Evolutionary conservation across 2,113 vertebrate species (phyloP).

Genomic region (Columbina picui): DNA sequence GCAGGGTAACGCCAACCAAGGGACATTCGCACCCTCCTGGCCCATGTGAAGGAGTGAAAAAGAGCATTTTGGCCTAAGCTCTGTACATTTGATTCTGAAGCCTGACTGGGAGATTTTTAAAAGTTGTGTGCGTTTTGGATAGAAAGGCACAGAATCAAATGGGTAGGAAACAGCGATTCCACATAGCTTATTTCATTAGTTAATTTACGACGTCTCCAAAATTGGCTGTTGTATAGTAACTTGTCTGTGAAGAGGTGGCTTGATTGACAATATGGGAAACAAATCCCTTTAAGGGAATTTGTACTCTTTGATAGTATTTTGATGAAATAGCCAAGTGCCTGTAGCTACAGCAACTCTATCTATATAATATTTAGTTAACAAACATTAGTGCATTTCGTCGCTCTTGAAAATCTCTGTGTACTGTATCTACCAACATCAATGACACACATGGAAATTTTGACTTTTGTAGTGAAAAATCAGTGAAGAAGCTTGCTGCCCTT

Average conservation of each 20-base stretch:
- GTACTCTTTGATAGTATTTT: not conserved
- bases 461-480: conserved; percentile 81
- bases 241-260: not conserved
- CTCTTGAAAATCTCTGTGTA: not conserved
- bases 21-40: not conserved
- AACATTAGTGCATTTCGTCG: accelerated
- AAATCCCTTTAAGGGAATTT: not conserved
- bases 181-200: not conserved
- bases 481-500: conserved; percentile 87
- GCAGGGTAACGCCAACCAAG: not conserved
- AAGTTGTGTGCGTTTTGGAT: not conserved
- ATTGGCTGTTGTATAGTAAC: not conserved
- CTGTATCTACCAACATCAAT: accelerated
- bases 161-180: not conserved
- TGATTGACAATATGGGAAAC: not conserved
- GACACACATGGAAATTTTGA: accelerated
- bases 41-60: not conserved
- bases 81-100: not conserved
- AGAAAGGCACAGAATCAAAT: not conserved
- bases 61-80: not conserved
- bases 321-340: not conserved
- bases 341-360: not conserved
- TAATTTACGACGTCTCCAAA: not conserved
- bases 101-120: not conserved
- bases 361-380: accelerated